Evolutionary conservation across 2,113 vertebrate species (phyloP).

Genomic region (Toxotes jaculatrix): DNA sequence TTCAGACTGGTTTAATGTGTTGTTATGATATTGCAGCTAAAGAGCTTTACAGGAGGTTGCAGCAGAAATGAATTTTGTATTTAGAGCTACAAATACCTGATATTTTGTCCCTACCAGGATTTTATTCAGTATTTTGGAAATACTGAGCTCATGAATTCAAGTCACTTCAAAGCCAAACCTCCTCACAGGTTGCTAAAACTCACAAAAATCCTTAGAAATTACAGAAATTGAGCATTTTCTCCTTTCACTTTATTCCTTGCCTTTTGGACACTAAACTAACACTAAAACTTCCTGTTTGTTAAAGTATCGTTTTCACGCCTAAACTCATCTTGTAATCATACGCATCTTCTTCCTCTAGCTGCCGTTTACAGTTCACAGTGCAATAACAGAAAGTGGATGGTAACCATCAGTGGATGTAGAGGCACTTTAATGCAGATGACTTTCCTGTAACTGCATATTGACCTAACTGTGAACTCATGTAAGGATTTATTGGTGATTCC

Average conservation of each 20-base stretch:
- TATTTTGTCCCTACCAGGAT: neutral
- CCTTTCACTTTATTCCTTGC: neutral
- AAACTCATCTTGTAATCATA: neutral
- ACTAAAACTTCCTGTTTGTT: neutral
- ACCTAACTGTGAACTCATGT: slow-evolving; percentile 33
- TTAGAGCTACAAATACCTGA: neutral
- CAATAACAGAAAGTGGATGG: neutral
- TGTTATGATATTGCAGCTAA: neutral
- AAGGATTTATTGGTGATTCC: neutral
- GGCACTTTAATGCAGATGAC: slow-evolving; percentile 11
- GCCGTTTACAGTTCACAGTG: too few species aligned
- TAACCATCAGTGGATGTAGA: neutral
- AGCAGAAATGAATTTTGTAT: neutral
- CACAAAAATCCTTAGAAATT: neutral
- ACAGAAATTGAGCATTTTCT: neutral
- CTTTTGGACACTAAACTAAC: neutral
- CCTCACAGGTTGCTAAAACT: neutral
- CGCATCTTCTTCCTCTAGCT: neutral
- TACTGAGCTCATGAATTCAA: neutral
- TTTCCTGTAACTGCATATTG: slow-evolving; percentile 15
- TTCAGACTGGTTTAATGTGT: neutral
- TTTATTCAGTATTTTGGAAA: neutral
- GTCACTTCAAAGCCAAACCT: neutral
- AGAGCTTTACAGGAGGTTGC: neutral
- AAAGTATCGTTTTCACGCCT: neutral